Percentiles rank a stretch among this genome's conserved stretches.
phyloP scores from a whole-genome alignment of 2,888 invertebrate species.

The Sinohyriopsis cumingii region DNA sequence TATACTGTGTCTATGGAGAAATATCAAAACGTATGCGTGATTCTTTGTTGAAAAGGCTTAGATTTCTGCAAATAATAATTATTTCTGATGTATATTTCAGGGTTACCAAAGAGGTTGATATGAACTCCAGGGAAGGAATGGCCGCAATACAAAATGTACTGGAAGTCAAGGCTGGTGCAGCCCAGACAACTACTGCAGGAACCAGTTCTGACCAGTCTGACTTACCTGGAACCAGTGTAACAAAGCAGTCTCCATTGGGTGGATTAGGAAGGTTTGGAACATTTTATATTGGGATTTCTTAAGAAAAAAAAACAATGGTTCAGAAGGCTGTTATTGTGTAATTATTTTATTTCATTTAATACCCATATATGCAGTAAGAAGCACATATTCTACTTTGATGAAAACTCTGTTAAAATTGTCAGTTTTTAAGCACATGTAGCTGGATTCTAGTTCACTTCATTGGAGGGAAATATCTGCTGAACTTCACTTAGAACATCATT shows the following conservation, averaged over 20 bases:
- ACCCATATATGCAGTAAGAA: too few species aligned
- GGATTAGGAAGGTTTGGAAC: not conserved
- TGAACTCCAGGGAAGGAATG: slow-evolving; percentile 75
- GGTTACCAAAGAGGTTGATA: slow-evolving; percentile 78
- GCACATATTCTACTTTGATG: too few species aligned
- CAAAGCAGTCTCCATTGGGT: not conserved
- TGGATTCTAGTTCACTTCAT: too few species aligned
- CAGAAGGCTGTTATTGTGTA: too few species aligned
- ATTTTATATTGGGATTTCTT: not conserved
- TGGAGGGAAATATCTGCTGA: too few species aligned
- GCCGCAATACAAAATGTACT: slow-evolving; percentile 53
- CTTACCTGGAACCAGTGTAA: not conserved
- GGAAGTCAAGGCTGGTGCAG: slow-evolving; percentile 14
- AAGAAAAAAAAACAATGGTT: too few species aligned
- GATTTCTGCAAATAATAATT: not conserved
- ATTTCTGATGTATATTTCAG: slow-evolving; percentile 49
- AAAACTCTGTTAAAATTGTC: too few species aligned
- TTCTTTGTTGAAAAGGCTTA: not conserved
- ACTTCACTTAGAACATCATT: too few species aligned
- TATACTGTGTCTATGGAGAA: not conserved
- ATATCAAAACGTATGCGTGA: not conserved
- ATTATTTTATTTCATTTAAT: too few species aligned
- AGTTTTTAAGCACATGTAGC: too few species aligned
- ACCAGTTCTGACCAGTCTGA: not conserved
- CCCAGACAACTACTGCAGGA: slow-evolving; percentile 1